These are phyloP conservation scores for Autographa gamma DNA, from an alignment of 2,888 invertebrate species.

Conservation along the genomic window DNA sequence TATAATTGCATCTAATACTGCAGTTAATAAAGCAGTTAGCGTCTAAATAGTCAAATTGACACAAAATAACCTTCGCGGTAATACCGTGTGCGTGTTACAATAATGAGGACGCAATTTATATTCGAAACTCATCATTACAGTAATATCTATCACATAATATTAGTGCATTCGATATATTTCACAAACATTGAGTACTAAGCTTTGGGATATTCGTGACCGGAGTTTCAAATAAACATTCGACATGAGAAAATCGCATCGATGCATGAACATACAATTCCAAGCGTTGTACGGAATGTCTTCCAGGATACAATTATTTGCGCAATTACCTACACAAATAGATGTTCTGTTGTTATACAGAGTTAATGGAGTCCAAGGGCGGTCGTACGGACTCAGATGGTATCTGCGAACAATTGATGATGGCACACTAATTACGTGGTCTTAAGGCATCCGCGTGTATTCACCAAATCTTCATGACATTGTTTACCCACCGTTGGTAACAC, in stretches of 20 bases:
- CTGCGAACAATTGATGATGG: constrained; percentile 17
- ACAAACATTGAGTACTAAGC: constrained; percentile 12
- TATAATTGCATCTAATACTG: constrained; percentile 20
- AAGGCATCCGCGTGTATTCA: constrained; percentile 8
- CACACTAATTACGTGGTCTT: constrained; percentile 15
- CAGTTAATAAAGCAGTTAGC: constrained; percentile 17
- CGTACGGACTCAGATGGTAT: constrained; percentile 46
- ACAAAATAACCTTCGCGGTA: constrained; percentile 15
- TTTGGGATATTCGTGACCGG: constrained; percentile 38
- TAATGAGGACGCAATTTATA: constrained; percentile 38
- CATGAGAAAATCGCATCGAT: constrained; percentile 17
- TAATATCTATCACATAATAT: constrained; percentile 27
- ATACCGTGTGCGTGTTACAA: constrained; percentile 41
- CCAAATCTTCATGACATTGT: constrained; percentile 52
- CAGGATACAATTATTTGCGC: constrained; percentile 45
- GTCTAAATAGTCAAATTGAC: constrained; percentile 46
- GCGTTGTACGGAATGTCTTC: constrained; percentile 25
- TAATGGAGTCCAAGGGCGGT: constrained; percentile 32
- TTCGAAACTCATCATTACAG: constrained; percentile 28
- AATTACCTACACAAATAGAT: constrained; percentile 30
- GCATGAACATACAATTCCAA: constrained; percentile 27
- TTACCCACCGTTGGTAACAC: constrained; percentile 47
- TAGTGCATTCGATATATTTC: constrained; percentile 18
- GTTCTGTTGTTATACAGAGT: constrained; percentile 32
- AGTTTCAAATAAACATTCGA: constrained; percentile 29